These are phyloP conservation scores for Unio pictorum DNA, from an alignment of 2,888 invertebrate genomes.

Conservation along the genomic window DNA sequence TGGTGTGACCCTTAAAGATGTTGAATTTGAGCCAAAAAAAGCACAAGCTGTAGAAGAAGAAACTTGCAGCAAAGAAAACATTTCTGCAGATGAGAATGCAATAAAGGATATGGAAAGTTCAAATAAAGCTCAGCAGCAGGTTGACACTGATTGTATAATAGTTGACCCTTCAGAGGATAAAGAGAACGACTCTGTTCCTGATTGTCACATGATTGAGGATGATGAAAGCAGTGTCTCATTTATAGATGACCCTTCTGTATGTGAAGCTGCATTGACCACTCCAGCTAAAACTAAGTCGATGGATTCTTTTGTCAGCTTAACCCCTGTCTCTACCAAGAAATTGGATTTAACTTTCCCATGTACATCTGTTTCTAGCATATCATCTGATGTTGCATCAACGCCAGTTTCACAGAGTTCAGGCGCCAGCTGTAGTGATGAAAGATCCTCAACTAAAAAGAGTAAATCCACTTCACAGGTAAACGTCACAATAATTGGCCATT, in stretches of 20 bases:
- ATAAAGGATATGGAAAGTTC: no score
- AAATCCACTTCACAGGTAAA: conserved; percentile 1
- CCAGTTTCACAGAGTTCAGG: conserved; percentile 10
- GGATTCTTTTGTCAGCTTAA: conserved; percentile 16
- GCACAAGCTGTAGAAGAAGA: not conserved
- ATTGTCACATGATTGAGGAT: conserved; percentile 4
- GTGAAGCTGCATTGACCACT: conserved; percentile 34
- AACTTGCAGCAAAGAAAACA: not conserved
- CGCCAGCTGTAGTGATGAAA: conserved; percentile 26
- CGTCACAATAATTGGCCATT: no score
- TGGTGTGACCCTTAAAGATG: not conserved
- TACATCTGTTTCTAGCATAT: no score
- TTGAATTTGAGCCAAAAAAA: not conserved
- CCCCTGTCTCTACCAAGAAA: conserved; percentile 9
- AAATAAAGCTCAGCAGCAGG: no score
- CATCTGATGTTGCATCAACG: not conserved
- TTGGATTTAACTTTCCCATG: conserved; percentile 10
- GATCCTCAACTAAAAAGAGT: conserved; percentile 21
- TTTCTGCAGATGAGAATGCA: conserved; percentile 5
- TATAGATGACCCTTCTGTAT: conserved; percentile 29
- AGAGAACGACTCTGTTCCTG: conserved; percentile 3
- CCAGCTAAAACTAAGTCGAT: conserved; percentile 23
- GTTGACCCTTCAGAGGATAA: conserved; percentile 5
- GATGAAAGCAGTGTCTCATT: conserved; percentile 15
- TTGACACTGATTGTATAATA: no score